Conservation (phyloP, 2,797 vertebrate species). For the Artibeus jamaicensis region DNA sequence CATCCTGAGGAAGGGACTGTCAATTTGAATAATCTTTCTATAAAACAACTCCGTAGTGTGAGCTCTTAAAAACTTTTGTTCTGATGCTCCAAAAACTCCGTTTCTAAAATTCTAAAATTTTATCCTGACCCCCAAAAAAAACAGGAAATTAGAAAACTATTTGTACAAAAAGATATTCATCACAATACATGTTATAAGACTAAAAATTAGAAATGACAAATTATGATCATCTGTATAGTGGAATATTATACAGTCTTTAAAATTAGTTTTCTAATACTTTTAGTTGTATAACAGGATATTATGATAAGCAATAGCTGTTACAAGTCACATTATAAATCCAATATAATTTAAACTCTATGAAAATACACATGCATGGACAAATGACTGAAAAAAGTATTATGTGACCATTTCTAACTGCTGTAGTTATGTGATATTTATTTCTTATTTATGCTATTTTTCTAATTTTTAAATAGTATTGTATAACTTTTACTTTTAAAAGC, state of each 20-base stretch:
- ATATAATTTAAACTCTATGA: not conserved
- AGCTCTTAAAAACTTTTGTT: not conserved
- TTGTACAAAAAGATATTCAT: not conserved
- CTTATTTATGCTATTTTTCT: not conserved
- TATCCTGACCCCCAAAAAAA: not conserved
- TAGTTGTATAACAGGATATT: not conserved
- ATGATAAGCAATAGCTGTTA: not conserved
- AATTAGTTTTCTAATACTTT: conserved; percentile 14
- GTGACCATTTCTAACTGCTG: not conserved
- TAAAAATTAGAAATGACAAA: conserved; percentile 1
- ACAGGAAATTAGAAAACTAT: not conserved
- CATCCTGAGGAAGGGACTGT: not conserved
- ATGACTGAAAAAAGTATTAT: not conserved
- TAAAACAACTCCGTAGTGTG: not conserved
- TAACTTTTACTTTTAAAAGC: not conserved
- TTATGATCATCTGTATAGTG: not conserved
- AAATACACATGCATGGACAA: not conserved
- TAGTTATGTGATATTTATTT: not conserved
- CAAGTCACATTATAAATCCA: not conserved
- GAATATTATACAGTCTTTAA: not conserved
- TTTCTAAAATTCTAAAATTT: not conserved
- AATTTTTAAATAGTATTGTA: not conserved
- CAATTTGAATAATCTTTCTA: not conserved
- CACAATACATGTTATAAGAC: not conserved
- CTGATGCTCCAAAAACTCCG: not conserved